Base-by-base conservation (phyloP, 2,888 invertebrate genomes). In the Odontomyia ornata region DNA sequence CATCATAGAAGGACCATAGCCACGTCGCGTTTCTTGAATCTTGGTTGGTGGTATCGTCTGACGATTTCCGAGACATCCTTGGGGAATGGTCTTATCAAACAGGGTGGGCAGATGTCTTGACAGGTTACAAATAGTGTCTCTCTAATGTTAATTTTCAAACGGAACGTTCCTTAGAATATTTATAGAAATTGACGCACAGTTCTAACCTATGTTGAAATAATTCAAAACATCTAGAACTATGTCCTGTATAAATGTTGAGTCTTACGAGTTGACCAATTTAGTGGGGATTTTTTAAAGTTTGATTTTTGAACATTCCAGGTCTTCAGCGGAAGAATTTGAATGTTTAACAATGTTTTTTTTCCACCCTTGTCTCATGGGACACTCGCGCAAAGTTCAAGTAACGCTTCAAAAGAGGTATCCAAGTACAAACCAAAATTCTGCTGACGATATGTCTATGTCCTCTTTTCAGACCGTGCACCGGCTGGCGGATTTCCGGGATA, bases 321-420 rank as follows among this genome's bases (percentile, higher is more conserved):
- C 15, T 57, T 21, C 23, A 21, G 23, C 11, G 4, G 36, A 21
- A 56, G 30, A 23, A 28, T 28, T 60, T 30, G 30, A 23, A 60
- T 25, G 21, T 73, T 60, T 60, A 52, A 73, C 52, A 36, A 36
- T 23, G 57, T 56, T 73, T 73, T 56, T 36, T 36, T n/a, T n/a
- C 23, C 23, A 18, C 9, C 43, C 23, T 30, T 60, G 21, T 57
- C 21, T 23, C 47, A n/a, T 36, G 67, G 67, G 43, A 67, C 21
- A 1, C 0, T 25, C 23, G 30, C 21, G 7, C 27, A 27, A 1
- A 18, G 13, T 47, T 28, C 27, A n/a, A 27, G 23, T 30, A 36
- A 36, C 47, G 7, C 56, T n/a, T 72, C 15, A 28, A 11, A 64
- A 64, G 60, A 25, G 67, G 21, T 18, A 46, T 67, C 36, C 18